Conservation (phyloP, 2,888 invertebrate genomes). For the Meteorus colon region DNA sequence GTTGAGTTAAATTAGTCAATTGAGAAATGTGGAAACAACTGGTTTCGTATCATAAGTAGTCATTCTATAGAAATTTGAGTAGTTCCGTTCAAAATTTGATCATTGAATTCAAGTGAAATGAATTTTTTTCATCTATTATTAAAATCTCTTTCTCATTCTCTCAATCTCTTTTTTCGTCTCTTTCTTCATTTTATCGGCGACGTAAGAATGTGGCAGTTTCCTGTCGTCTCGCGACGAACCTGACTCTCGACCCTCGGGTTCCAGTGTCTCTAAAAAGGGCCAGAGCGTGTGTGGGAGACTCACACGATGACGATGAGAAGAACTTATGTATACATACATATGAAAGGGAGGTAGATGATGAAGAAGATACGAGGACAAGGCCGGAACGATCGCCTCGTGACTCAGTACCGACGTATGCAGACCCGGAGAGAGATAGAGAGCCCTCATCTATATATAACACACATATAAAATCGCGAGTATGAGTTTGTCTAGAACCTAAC, state of each 20-base stretch:
- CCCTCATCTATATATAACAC: constrained; percentile 38
- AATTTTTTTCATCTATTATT: not conserved
- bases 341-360: constrained; percentile 37
- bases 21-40: too few relatives aligned
- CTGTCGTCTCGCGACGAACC: constrained; percentile 54
- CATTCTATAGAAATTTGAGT: not conserved
- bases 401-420: constrained; percentile 44
- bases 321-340: constrained; percentile 11
- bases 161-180: not conserved
- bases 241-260: constrained; percentile 43
- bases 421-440: constrained; percentile 35
- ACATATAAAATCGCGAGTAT: constrained; percentile 42
- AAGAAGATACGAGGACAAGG: constrained; percentile 39
- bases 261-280: constrained; percentile 44
- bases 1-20: too few relatives aligned
- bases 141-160: not conserved
- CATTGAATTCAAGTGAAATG: not conserved
- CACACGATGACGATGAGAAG: constrained; percentile 32
- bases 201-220: constrained; percentile 63
- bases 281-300: constrained; percentile 36
- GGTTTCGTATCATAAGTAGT: not conserved
- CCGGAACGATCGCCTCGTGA: constrained; percentile 45
- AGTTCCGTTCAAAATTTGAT: not conserved
- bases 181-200: constrained; percentile 21
- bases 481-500: constrained; percentile 59